Base-by-base conservation (phyloP, 2,888 invertebrate species). In the Camponotus fellah region DNA sequence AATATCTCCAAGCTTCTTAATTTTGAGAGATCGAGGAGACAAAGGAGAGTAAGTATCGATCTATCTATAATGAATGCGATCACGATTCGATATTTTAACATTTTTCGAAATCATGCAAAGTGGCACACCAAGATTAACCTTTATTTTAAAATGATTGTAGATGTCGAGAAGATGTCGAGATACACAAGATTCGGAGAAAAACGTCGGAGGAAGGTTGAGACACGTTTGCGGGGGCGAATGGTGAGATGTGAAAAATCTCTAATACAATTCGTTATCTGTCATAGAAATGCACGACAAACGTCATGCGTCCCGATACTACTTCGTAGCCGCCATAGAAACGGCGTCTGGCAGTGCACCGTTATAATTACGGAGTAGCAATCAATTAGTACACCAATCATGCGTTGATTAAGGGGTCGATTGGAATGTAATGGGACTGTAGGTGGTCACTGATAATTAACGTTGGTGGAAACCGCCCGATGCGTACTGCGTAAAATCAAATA, bases 321-420 rank as follows among this genome's bases (percentile, higher is more conserved):
- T 62, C 66, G 76, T 84, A 86, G 87, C 84, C 84, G 85, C 87
- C 88, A 88, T 88, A 87, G 86, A 89, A 14, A 81, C 90, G 84
- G 86, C 88, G 88, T 88, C 90, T 85, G 90, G 79, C 87, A 90
- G 90, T 94, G 94, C 93, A 94, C 94, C 93, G 94, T 94, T 94
- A 94, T 94, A 94, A 95, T 94, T 94, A 94, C 94, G 93, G 92
- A 94, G 94, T 94, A 94, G 94, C 94, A 94, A 94, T 94, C 94
- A 94, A 94, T 94, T 94, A 94, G 93, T 92, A 93, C 92, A 94
- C 93, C 95, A 95, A 95, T 95, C 95, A 94, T 94, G 94, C 94
- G 93, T 94, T 94, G 93, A 95, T 94, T 94, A 94, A 94, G 93
- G 94, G 94, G 92, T 93, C 93, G 94, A 94, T 94, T 94, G 95